Evolutionary conservation across 2,888 invertebrate genomes (phyloP).

Genomic region (Eupeodes luniger): DNA sequence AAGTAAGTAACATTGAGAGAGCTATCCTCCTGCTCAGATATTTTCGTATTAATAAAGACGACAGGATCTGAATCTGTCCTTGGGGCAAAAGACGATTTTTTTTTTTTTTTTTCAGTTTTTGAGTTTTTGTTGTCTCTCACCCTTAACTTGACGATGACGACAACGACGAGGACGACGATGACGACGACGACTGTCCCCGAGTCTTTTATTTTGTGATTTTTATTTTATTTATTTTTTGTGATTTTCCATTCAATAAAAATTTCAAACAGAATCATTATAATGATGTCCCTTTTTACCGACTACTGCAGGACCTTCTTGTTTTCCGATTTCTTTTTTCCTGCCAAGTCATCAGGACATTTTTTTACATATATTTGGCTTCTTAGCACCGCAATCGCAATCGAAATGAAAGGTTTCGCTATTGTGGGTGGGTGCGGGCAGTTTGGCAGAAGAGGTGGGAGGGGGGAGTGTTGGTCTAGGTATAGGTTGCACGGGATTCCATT

Average conservation of each 20-base stretch:
- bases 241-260: slow-evolving; percentile 66
- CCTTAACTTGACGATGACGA: too few species aligned
- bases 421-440: too few species aligned
- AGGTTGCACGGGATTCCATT: slow-evolving; percentile 29
- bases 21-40: slow-evolving; percentile 64
- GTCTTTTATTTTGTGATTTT: slow-evolving; percentile 28
- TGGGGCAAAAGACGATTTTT: slow-evolving; percentile 42
- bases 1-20: slow-evolving; percentile 81
- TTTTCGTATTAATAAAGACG: slow-evolving; percentile 71
- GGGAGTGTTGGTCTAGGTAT: not conserved
- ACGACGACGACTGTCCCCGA: not conserved
- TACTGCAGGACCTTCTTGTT: slow-evolving; percentile 32
- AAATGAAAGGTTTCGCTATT: too few species aligned
- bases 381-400: slow-evolving; percentile 23
- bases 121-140: not conserved
- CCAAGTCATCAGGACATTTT: slow-evolving; percentile 61
- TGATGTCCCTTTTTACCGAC: slow-evolving; percentile 68
- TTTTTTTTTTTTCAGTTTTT: slow-evolving; percentile 6
- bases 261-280: slow-evolving; percentile 76
- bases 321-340: slow-evolving; percentile 42
- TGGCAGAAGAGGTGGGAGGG: not conserved
- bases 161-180: too few species aligned
- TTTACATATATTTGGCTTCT: slow-evolving; percentile 59
- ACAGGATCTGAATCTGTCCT: slow-evolving; percentile 64
- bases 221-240: slow-evolving; percentile 29